Percentiles rank a stretch among this genome's conserved stretches.
phyloP scores from a whole-genome alignment of 2,113 vertebrate species.

The Carollia perspicillata region DNA sequence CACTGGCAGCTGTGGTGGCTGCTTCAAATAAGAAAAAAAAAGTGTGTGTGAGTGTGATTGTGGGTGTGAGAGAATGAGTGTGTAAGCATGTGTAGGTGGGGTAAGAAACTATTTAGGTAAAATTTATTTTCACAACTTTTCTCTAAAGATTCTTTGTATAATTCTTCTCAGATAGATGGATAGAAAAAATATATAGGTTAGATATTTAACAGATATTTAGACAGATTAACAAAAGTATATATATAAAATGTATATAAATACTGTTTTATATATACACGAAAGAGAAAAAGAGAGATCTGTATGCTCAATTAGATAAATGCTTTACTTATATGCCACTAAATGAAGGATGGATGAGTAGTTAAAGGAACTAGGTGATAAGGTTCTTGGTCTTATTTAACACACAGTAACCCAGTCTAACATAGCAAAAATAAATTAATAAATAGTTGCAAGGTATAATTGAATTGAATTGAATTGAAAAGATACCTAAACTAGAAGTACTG shows the following conservation, averaged over 20 bases:
- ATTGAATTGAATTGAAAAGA: neutral
- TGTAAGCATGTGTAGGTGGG: conserved; percentile 18
- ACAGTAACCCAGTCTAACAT: neutral
- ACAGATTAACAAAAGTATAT: neutral
- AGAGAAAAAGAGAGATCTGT: neutral
- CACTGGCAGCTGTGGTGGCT: conserved; percentile 72
- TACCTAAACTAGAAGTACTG: neutral
- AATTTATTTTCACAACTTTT: conserved; percentile 41
- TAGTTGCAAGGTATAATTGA: neutral
- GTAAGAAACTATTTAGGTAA: neutral
- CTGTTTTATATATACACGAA: neutral
- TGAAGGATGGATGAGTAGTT: neutral
- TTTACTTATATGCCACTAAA: neutral
- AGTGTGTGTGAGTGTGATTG: conserved; percentile 36
- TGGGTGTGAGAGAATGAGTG: conserved; percentile 54
- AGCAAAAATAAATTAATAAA: neutral
- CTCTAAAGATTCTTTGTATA: conserved; percentile 11
- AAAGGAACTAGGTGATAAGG: neutral
- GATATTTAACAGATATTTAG: neutral
- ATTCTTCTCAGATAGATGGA: neutral
- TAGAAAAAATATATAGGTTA: neutral
- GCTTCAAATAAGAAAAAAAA: conserved; percentile 65
- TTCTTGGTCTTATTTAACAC: neutral
- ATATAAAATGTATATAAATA: neutral
- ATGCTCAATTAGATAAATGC: neutral